phyloP scores from a whole-genome alignment of 2,888 invertebrate genomes.

The Hemithea aestivaria region DNA sequence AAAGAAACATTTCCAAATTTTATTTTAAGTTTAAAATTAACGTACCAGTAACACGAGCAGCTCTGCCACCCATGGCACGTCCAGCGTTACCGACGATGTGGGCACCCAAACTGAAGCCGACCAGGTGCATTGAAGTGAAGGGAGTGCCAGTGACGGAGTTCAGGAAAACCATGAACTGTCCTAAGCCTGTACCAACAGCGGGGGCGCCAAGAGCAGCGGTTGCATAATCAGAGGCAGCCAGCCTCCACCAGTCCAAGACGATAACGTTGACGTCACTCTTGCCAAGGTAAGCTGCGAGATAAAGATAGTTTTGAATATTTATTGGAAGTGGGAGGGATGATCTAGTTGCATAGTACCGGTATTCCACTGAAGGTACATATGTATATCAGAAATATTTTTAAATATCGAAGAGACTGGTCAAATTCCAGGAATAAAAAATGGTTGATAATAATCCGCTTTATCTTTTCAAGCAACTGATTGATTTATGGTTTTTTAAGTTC shows the following conservation, averaged over 20 bases:
- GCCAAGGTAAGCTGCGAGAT: slow-evolving; percentile 39
- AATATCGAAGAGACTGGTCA: too few relatives aligned
- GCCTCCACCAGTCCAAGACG: slow-evolving; percentile 45
- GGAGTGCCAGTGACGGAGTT: slow-evolving; percentile 31
- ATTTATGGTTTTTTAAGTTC: too few relatives aligned
- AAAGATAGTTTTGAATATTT: too few relatives aligned
- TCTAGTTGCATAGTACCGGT: too few relatives aligned
- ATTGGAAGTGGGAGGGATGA: too few relatives aligned
- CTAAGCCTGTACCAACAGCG: slow-evolving; percentile 42
- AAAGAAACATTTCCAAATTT: slow-evolving; percentile 1
- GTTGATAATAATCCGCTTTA: too few relatives aligned
- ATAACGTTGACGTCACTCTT: slow-evolving; percentile 44
- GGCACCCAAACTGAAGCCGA: slow-evolving; percentile 53
- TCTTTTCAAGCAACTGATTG: too few relatives aligned
- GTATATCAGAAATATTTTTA: too few relatives aligned
- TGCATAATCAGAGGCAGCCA: slow-evolving; percentile 40
- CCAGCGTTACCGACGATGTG: slow-evolving; percentile 51
- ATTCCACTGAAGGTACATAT: too few relatives aligned
- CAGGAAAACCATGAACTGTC: slow-evolving; percentile 43
- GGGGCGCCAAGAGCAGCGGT: slow-evolving; percentile 44
- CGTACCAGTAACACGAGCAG: slow-evolving; percentile 46
- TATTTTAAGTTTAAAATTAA: too few relatives aligned
- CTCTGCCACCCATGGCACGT: slow-evolving; percentile 36
- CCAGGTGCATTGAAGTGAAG: slow-evolving; percentile 38
- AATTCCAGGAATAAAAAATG: too few relatives aligned